These are phyloP conservation scores for Vidua macroura DNA, from an alignment of 2,113 vertebrate genomes.

Conservation along the genomic window DNA sequence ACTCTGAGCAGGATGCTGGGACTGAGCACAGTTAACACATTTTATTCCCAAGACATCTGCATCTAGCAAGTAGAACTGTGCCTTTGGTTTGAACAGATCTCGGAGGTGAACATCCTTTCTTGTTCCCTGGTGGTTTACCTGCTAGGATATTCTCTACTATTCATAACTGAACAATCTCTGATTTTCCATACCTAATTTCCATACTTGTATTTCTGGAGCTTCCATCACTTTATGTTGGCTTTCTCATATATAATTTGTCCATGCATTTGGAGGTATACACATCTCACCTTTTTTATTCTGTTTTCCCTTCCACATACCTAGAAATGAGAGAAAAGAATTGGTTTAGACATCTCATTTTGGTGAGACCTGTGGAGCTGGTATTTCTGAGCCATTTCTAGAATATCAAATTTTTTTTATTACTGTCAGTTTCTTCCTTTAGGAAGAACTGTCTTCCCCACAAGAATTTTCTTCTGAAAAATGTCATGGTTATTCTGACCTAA, in stretches of 20 bases:
- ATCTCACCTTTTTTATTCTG: not conserved
- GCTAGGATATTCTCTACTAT: not conserved
- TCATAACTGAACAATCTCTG: not conserved
- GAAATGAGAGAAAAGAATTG: not conserved
- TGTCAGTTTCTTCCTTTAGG: not conserved
- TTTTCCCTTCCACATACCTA: not conserved
- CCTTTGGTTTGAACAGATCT: not conserved
- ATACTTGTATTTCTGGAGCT: not conserved
- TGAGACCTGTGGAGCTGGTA: not conserved
- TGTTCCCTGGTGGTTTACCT: not conserved
- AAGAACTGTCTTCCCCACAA: not conserved
- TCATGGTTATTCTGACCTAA: not conserved
- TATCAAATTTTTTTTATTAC: not conserved
- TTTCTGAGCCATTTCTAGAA: not conserved
- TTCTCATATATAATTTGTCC: not conserved
- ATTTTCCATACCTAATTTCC: not conserved
- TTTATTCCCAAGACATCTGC: slow-evolving; percentile 40
- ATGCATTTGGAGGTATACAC: not conserved
- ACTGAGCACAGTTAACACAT: slow-evolving; percentile 19
- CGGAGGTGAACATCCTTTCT: not conserved
- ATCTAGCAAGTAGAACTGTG: not conserved
- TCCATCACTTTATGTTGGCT: not conserved
- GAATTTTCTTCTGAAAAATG: not conserved
- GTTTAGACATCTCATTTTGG: not conserved
- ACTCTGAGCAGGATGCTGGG: slow-evolving; percentile 57